Conservation (phyloP, 2,113 vertebrate species). For the Corydoras maculifer region DNA sequence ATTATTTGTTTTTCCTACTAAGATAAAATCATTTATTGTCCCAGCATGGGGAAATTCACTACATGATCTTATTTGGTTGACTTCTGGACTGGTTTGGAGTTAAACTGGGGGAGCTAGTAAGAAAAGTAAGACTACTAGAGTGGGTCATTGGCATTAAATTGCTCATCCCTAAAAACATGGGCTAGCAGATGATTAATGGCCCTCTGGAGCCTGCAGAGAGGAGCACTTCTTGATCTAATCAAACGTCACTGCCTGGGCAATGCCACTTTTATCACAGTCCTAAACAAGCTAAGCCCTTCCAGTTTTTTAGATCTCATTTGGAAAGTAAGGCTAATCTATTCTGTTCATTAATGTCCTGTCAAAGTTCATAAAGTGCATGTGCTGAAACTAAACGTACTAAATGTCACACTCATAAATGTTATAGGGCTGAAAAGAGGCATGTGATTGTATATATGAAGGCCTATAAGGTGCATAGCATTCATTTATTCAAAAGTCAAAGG, state of each 20-base stretch:
- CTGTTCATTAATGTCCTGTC: constrained; percentile 8
- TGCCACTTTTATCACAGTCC: not conserved
- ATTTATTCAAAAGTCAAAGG: constrained; percentile 20
- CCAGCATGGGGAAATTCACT: too few relatives aligned
- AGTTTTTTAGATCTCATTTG: constrained; percentile 13
- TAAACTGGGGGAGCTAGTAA: not conserved
- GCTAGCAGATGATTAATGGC: constrained; percentile 35
- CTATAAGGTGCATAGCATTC: not conserved
- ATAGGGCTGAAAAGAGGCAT: constrained; percentile 12
- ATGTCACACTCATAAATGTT: constrained; percentile 11
- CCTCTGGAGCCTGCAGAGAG: constrained; percentile 22
- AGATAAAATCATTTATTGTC: too few relatives aligned
- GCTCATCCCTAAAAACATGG: constrained; percentile 23
- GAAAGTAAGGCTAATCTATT: not conserved
- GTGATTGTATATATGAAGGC: constrained; percentile 8
- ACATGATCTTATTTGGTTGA: too few relatives aligned
- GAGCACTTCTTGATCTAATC: constrained; percentile 31
- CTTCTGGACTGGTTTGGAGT: not conserved
- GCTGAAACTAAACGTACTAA: not conserved
- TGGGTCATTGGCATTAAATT: constrained; percentile 8
- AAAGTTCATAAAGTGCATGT: constrained; percentile 17
- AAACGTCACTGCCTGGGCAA: constrained; percentile 16
- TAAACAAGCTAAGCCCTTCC: not conserved
- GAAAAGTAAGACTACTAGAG: constrained; percentile 4
- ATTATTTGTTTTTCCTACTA: too few relatives aligned